Evolutionary conservation across 2,888 invertebrate species (phyloP).

Genomic region (Phyllotreta cruciferae): DNA sequence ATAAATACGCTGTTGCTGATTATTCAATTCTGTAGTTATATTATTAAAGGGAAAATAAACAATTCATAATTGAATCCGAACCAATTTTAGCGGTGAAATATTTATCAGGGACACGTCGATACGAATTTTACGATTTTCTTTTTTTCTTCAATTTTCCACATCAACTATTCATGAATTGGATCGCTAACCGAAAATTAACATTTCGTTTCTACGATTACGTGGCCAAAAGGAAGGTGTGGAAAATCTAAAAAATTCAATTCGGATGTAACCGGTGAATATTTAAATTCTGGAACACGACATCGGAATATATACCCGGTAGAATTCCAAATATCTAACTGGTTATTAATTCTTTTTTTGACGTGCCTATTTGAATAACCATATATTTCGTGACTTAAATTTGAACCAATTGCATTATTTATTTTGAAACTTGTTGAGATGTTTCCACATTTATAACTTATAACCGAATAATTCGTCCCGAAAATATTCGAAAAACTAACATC

Average conservation of each 20-base stretch:
- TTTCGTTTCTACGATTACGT: slow-evolving; percentile 25
- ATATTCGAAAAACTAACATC: background rate
- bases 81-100: slow-evolving; percentile 16
- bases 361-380: background rate
- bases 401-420: slow-evolving; percentile 13
- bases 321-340: slow-evolving; percentile 1
- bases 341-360: slow-evolving; percentile 15
- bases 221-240: slow-evolving; percentile 27
- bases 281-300: slow-evolving; percentile 6
- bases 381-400: slow-evolving; percentile 8
- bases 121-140: slow-evolving; percentile 17
- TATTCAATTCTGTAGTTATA: too few relatives aligned
- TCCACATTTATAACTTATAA: background rate
- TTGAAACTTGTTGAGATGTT: slow-evolving; percentile 15
- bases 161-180: slow-evolving; percentile 19
- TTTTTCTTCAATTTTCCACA: slow-evolving; percentile 18
- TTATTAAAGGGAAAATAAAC: slow-evolving; percentile 11
- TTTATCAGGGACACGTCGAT: slow-evolving; percentile 26
- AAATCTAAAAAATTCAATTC: slow-evolving; percentile 21
- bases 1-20: too few relatives aligned
- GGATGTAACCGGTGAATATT: slow-evolving; percentile 13
- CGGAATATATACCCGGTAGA: background rate
- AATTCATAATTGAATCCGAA: slow-evolving; percentile 17
- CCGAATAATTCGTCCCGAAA: background rate
- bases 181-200: slow-evolving; percentile 16